Evolutionary conservation across 2,888 invertebrate genomes (phyloP).

Genomic region (Phalera bucephala): DNA sequence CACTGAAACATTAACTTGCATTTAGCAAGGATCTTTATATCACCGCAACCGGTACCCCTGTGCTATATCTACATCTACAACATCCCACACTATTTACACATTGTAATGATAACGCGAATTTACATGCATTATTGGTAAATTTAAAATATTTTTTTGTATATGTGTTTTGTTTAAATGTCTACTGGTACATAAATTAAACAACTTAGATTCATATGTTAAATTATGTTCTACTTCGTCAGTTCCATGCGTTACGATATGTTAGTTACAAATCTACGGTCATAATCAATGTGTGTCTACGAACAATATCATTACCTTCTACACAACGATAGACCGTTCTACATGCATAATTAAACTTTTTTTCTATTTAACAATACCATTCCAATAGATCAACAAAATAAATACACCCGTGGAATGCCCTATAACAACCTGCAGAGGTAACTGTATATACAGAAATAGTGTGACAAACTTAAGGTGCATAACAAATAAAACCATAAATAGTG

Average conservation of each 20-base stretch:
- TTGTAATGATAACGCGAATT: constrained; percentile 15
- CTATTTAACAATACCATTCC: background rate
- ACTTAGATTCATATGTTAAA: background rate
- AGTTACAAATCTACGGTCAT: constrained; percentile 36
- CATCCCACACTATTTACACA: constrained; percentile 18
- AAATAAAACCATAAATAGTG: constrained; percentile 21
- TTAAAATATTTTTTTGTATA: background rate
- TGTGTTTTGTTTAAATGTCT: background rate
- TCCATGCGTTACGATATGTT: constrained; percentile 33
- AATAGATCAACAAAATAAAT: background rate
- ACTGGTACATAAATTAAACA: background rate
- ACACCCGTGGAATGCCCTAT: background rate
- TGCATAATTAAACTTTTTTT: constrained; percentile 1
- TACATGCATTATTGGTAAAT: constrained; percentile 38
- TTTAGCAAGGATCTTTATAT: constrained; percentile 58
- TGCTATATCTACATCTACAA: constrained; percentile 41
- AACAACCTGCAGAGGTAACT: background rate
- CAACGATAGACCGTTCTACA: constrained; percentile 14
- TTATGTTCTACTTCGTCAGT: constrained; percentile 11
- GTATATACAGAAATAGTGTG: background rate
- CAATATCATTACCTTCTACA: too few species aligned
- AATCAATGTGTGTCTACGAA: too few species aligned
- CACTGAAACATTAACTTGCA: constrained; percentile 77
- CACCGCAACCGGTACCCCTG: constrained; percentile 63
- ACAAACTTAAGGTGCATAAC: constrained; percentile 10